Evolutionary conservation across 2,113 vertebrate genomes (phyloP).

Genomic region (Hemiprocne comata): DNA sequence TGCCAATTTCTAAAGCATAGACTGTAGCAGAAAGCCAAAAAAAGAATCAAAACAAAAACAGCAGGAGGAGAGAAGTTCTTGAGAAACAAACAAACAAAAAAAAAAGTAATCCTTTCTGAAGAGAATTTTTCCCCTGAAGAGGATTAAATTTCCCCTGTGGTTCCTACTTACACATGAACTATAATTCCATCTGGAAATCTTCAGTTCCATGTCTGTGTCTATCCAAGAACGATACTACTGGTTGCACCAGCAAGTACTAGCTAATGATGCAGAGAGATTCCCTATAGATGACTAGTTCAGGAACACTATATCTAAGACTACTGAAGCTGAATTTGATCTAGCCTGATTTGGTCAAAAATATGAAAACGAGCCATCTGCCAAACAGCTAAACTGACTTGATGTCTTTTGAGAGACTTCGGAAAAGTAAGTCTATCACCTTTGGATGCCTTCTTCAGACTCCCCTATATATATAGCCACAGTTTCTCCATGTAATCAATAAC

Average conservation of each 20-base stretch:
- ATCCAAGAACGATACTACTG: background rate
- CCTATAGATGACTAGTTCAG: background rate
- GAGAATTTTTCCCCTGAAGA: background rate
- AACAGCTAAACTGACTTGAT: background rate
- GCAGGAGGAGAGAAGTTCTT: background rate
- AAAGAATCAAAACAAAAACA: conserved; percentile 20
- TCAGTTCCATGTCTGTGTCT: background rate
- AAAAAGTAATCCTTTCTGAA: background rate
- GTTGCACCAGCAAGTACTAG: background rate
- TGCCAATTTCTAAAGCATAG: conserved; percentile 3
- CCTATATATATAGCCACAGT: background rate
- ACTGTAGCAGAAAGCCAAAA: background rate
- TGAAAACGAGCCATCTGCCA: background rate
- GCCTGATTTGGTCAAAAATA: background rate
- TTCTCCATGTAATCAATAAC: background rate
- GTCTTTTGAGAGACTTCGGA: background rate
- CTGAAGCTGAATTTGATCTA: background rate
- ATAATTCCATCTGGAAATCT: background rate
- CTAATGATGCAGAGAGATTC: background rate
- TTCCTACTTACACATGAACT: background rate
- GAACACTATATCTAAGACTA: background rate
- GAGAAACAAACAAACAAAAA: background rate
- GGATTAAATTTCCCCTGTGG: background rate
- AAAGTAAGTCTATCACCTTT: background rate
- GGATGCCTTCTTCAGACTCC: background rate